Conservation (phyloP, 2,797 vertebrate genomes). For the Oceanodroma leucorhoa region DNA sequence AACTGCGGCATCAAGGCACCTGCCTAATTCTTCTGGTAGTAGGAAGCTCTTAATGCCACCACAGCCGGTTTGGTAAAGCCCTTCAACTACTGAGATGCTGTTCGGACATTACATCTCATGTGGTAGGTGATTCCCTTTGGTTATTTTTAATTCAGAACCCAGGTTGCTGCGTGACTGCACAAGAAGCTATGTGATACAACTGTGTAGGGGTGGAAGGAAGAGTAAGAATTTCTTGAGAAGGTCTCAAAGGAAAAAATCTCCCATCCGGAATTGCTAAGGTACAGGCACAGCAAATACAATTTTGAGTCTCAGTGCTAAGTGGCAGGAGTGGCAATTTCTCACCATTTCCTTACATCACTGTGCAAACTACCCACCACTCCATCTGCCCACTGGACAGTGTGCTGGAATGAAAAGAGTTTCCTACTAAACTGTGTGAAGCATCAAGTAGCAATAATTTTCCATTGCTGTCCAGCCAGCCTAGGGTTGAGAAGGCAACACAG, state of each 20-base stretch:
- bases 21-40: background rate
- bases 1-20: background rate
- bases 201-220: background rate
- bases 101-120: background rate
- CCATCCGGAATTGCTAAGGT: background rate
- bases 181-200: background rate
- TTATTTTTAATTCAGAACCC: background rate
- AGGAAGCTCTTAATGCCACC: background rate
- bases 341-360: background rate
- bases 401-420: background rate
- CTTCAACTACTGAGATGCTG: background rate
- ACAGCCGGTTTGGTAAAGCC: background rate
- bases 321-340: background rate
- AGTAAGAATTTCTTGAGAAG: background rate
- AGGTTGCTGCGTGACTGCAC: accelerated
- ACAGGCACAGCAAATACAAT: background rate
- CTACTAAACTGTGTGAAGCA: background rate
- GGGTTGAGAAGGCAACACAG: background rate
- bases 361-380: background rate
- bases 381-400: no score
- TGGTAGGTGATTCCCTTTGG: background rate
- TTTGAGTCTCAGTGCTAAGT: background rate
- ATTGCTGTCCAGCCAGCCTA: background rate
- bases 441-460: background rate
- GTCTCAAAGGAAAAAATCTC: background rate